phyloP scores from a whole-genome alignment of 2,888 invertebrate genomes.

The Tetramorium bicarinatum region DNA sequence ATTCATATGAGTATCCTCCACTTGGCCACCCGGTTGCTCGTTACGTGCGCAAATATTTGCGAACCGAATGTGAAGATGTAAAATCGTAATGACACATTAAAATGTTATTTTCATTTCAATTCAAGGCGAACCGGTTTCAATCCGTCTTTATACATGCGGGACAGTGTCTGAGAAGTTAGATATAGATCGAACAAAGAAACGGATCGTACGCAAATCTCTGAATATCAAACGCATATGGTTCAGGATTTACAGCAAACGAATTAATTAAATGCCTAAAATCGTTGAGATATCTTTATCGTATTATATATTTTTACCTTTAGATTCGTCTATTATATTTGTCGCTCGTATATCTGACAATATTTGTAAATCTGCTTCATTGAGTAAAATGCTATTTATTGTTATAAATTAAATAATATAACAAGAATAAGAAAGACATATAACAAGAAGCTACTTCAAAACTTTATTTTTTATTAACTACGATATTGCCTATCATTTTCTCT shows the following conservation, averaged over 20 bases:
- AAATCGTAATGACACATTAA: not conserved
- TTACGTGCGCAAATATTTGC: conserved; percentile 35
- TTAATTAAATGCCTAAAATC: not conserved
- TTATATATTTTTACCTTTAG: not conserved
- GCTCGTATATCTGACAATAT: not conserved
- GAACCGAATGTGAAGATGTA: not conserved
- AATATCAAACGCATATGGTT: not conserved
- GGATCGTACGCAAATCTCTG: not conserved
- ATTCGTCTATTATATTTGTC: not conserved
- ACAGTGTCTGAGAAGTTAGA: not conserved
- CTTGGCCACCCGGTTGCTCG: not conserved
- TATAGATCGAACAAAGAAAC: not conserved
- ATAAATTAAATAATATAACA: not conserved
- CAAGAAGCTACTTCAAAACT: not conserved
- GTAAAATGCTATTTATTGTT: not conserved
- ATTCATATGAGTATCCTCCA: not conserved
- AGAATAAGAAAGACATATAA: no score
- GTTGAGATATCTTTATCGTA: not conserved
- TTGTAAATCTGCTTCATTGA: not conserved
- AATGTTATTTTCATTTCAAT: not conserved
- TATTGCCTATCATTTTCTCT: not conserved
- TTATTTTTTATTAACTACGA: not conserved
- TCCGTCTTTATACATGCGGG: not conserved
- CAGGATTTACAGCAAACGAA: not conserved
- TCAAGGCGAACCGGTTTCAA: not conserved